Percentiles rank a stretch among this genome's conserved stretches.
phyloP scores from a whole-genome alignment of 2,113 vertebrate genomes.

The Grammomys dolichurus region DNA sequence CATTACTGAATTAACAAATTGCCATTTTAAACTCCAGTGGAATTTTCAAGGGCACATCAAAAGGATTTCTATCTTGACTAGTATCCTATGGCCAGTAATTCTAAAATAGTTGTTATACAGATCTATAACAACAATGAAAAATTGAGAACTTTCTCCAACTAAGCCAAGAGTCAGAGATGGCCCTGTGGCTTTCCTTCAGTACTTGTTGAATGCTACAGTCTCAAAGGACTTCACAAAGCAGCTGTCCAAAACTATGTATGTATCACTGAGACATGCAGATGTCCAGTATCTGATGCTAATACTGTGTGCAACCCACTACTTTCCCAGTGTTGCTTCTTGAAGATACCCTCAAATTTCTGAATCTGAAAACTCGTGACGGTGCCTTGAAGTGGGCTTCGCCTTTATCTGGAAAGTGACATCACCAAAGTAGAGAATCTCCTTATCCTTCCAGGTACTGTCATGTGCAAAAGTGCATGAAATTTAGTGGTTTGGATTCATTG shows the following conservation, averaged over 20 bases:
- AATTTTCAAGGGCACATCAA: conserved; percentile 51
- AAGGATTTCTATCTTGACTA: conserved; percentile 45
- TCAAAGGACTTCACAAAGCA: neutral
- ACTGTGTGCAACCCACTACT: neutral
- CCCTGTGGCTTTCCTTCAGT: neutral
- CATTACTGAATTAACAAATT: conserved; percentile 35
- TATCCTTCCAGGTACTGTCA: neutral
- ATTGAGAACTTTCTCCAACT: neutral
- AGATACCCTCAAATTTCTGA: neutral
- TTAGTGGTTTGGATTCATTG: neutral
- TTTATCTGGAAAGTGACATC: neutral
- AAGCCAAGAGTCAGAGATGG: neutral
- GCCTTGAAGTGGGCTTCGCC: neutral
- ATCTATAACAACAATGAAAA: neutral
- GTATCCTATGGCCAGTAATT: conserved; percentile 29
- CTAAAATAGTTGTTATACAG: conserved; percentile 3
- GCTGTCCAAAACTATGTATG: neutral
- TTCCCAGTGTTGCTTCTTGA: neutral
- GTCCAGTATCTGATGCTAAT: neutral
- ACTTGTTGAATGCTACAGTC: neutral
- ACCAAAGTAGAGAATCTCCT: neutral
- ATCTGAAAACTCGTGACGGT: neutral
- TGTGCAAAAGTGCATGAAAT: neutral
- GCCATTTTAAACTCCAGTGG: conserved; percentile 54
- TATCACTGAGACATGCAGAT: neutral